A percentile compares a stretch with the other conserved stretches of the same genome.
Evolutionary conservation across 1,140 invertebrate genomes (phyloP).

Genomic region (Batillaria attramentaria): DNA sequence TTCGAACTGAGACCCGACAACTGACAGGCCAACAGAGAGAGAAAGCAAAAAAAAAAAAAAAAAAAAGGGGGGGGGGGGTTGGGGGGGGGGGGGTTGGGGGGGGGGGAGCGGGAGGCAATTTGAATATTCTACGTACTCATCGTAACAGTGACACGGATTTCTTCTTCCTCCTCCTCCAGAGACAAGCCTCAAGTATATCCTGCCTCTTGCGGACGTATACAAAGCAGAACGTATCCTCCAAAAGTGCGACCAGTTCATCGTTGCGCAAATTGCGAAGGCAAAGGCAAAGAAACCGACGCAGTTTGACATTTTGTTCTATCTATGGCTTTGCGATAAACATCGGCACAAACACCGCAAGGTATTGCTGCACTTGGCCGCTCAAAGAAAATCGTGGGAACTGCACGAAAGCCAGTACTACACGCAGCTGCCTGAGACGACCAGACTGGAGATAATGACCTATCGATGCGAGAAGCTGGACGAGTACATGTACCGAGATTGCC

Average conservation of each 20-base stretch:
- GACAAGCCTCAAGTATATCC: neutral
- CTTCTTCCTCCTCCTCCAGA: neutral
- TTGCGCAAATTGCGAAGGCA: neutral
- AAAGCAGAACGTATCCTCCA: neutral
- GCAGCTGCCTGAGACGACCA: too few species aligned
- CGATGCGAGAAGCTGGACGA: too few species aligned
- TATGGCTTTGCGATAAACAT: neutral
- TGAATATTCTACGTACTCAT: too few species aligned
- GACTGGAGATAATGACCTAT: too few species aligned
- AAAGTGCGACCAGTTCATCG: neutral
- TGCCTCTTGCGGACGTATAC: neutral
- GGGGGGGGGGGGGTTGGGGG: too few species aligned
- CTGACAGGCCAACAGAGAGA: neutral
- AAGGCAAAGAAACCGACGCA: rapidly evolving
- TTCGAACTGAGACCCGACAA: too few species aligned
- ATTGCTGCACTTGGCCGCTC: neutral
- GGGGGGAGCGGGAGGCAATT: too few species aligned
- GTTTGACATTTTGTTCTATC: neutral
- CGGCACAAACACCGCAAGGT: neutral
- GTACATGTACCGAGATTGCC: too few species aligned
- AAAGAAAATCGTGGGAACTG: too few species aligned
- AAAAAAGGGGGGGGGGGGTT: neutral
- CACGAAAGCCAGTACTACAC: too few species aligned
- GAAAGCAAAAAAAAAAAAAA: neutral
- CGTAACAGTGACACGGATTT: too few species aligned